Base-by-base conservation (phyloP, 2,113 vertebrate genomes). In the Microcebus murinus region DNA sequence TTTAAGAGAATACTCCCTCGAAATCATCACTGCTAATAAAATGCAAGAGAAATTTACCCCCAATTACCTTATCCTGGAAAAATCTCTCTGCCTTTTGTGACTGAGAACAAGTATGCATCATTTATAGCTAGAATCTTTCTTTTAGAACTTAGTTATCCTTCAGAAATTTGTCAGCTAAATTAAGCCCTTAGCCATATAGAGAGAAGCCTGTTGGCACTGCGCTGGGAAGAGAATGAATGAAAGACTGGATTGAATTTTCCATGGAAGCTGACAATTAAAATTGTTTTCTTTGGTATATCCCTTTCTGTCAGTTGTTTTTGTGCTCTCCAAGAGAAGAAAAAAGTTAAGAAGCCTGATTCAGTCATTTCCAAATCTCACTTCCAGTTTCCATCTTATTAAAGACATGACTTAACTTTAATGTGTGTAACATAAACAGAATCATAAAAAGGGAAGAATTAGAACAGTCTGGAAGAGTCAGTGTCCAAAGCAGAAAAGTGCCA, bases 391-490 rank as follows among this genome's bases (percentile, higher is more conserved):
- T 98, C 98, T 98, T 98, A 98, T 98, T 98, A 98, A 98, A 98
- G 98, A 98, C 98, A 98, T 98, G 98, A 98, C 98, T 98, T 98
- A 98, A 98, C 98, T 98, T 98, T 98, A 99, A 98, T 98, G 98
- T 98, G 97, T 98, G 98, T 98, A 98, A 98, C 98, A 98, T 98
- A 98, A 99, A 98, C 98, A 97, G 97, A 82, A 98, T 98, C 97
- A 50, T 98, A 98, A 99, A 98, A 98, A 98, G 97, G 96, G 98
- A 98, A 97, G 98, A 98, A 99, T 98, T 98, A 98, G 98, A 98
- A 97, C 98, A 98, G 97, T 96, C 98, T 98, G 98, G 97, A 97
- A 93, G 96, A 77, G 10, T 96, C 74, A 79, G 68, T 82, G 77
- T 96, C 98, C 97, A 95, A 93, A 96, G 97, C 93, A 68, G 84